phyloP scores from a whole-genome alignment of 2,113 vertebrate species.

The Piprites chloris region DNA sequence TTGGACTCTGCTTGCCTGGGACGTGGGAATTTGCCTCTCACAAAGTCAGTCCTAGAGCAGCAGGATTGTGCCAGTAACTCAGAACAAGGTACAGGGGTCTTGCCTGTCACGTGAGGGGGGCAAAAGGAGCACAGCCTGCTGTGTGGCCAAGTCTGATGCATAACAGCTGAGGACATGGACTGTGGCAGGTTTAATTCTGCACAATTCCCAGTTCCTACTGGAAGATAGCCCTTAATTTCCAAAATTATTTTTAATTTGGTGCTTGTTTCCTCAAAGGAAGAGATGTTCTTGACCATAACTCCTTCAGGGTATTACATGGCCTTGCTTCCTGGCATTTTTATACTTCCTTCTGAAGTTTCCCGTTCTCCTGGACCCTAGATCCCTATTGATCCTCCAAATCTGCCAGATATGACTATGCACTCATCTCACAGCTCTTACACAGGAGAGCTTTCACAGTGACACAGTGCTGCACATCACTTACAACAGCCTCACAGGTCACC shows the following conservation, averaged over 20 bases:
- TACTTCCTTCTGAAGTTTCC: not conserved
- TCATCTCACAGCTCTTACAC: not conserved
- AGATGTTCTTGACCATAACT: not conserved
- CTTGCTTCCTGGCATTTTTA: not conserved
- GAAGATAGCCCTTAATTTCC: not conserved
- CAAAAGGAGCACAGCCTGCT: not conserved
- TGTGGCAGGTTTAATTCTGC: not conserved
- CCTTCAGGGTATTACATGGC: not conserved
- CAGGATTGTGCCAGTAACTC: not conserved
- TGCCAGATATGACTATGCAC: not conserved
- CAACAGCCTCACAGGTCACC: not conserved
- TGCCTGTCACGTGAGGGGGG: not conserved
- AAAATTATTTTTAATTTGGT: not conserved
- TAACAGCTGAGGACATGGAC: not conserved
- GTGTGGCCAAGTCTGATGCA: not conserved
- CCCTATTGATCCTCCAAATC: not conserved
- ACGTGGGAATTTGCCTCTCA: not conserved
- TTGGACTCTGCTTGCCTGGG: not conserved
- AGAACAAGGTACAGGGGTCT: not conserved
- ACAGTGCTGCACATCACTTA: not conserved
- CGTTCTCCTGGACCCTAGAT: not conserved
- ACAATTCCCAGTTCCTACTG: not conserved
- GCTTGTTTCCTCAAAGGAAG: not conserved
- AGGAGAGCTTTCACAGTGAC: not conserved
- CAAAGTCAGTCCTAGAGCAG: not conserved